phyloP scores from a whole-genome alignment of 2,113 vertebrate species.

The Tauraco erythrolophus region DNA sequence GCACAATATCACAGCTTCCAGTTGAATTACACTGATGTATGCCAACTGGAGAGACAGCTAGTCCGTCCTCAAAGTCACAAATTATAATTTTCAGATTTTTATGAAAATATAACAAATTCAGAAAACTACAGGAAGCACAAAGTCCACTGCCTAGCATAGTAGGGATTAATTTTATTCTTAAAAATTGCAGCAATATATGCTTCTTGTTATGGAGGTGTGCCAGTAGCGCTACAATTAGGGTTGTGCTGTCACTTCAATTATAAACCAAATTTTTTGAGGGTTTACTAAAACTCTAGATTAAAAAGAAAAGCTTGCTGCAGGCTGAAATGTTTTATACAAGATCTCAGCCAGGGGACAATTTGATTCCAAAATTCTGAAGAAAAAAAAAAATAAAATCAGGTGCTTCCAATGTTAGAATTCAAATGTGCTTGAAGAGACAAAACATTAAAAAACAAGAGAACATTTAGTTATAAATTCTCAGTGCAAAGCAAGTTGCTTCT shows the following conservation, averaged over 20 bases:
- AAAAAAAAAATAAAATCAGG: not conserved
- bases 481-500: not conserved
- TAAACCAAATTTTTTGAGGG: conserved; percentile 23
- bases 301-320: conserved; percentile 49
- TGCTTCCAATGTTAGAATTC: not conserved
- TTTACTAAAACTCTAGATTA: conserved; percentile 51
- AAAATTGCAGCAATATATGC: conserved; percentile 18
- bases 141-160: not conserved
- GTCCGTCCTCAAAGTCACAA: not conserved
- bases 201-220: conserved; percentile 29
- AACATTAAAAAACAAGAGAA: not conserved
- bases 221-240: conserved; percentile 44
- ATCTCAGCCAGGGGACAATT: conserved; percentile 20
- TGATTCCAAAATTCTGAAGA: conserved; percentile 19
- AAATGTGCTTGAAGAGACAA: conserved; percentile 17
- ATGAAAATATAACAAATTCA: not conserved
- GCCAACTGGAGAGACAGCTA: not conserved
- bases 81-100: not conserved
- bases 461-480: not conserved
- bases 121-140: not conserved
- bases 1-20: not conserved
- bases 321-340: conserved; percentile 19
- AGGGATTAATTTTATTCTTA: conserved; percentile 2
- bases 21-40: not conserved
- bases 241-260: conserved; percentile 54